Evolutionary conservation across 64 coral and sea anemone genomes (phyloP).

Genomic region (Stichodactyla helianthus): DNA sequence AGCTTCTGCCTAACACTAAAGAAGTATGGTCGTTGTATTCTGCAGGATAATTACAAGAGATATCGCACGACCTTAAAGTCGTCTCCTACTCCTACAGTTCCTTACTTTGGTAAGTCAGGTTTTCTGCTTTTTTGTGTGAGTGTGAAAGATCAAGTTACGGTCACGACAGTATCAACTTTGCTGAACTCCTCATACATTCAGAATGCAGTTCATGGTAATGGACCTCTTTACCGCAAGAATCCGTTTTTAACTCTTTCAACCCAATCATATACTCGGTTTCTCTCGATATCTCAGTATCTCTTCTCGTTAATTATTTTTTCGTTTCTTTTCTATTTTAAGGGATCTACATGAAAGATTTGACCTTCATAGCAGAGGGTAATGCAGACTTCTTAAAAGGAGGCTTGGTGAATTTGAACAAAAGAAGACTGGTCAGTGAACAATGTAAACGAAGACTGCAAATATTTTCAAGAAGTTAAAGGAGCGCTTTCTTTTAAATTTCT

Average conservation of each 20-base stretch:
- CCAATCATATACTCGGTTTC: no score
- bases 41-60: conserved; percentile 86
- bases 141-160: background rate
- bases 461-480: background rate
- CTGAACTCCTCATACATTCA: background rate
- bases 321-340: conserved; percentile 11
- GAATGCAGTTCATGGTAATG: background rate
- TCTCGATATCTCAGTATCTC: no score
- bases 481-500: background rate
- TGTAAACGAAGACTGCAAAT: background rate
- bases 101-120: conserved; percentile 87
- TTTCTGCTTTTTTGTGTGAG: background rate
- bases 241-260: no score
- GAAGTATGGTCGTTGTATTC: background rate
- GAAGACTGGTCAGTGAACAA: conserved; percentile 53
- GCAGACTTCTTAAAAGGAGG: conserved; percentile 96
- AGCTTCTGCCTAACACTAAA: no score
- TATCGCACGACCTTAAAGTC: conserved; percentile 75
- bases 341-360: conserved; percentile 98
- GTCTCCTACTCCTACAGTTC: conserved; percentile 85
- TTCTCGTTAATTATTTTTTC: no score
- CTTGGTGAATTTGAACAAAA: conserved; percentile 78
- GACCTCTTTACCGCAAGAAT: no score
- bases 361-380: conserved; percentile 92
- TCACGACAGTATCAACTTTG: background rate